Conservation (phyloP, 2,888 invertebrate genomes). For the Scaptomyza reducta region DNA sequence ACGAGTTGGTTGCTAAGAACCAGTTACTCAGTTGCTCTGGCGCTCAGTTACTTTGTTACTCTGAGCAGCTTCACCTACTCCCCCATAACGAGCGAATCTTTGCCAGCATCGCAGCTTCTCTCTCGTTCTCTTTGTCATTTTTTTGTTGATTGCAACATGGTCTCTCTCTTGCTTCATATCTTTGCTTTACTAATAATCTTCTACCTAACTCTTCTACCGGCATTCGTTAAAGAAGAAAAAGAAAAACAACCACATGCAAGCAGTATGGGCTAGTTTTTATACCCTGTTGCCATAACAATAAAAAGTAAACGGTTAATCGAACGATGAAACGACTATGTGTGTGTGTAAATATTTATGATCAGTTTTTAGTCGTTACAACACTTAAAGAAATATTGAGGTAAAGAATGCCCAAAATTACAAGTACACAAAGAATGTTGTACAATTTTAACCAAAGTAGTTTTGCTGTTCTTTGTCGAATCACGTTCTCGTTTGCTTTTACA, state of each 20-base stretch:
- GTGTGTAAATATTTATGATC: conserved; percentile 4
- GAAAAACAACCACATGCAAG: conserved; percentile 6
- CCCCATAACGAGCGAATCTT: conserved; percentile 44
- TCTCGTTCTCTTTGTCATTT: conserved; percentile 5
- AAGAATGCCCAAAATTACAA: too few species aligned
- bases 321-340: neutral
- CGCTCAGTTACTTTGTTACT: conserved; percentile 4
- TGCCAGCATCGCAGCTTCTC: conserved; percentile 43
- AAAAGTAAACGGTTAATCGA: neutral
- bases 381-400: neutral
- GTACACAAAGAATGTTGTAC: neutral
- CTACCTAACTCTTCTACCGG: conserved; percentile 9
- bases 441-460: neutral
- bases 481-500: conserved; percentile 10
- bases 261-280: conserved; percentile 3
- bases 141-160: conserved; percentile 8
- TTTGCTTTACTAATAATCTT: neutral
- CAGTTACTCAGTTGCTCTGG: conserved; percentile 42
- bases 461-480: conserved; percentile 1
- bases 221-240: conserved; percentile 8
- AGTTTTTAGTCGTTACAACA: neutral
- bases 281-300: conserved; percentile 1
- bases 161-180: conserved; percentile 2
- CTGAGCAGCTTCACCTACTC: conserved; percentile 11
- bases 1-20: conserved; percentile 72